Evolutionary conservation across 2,113 vertebrate species (phyloP).

Genomic region (Podarcis cretensis): DNA sequence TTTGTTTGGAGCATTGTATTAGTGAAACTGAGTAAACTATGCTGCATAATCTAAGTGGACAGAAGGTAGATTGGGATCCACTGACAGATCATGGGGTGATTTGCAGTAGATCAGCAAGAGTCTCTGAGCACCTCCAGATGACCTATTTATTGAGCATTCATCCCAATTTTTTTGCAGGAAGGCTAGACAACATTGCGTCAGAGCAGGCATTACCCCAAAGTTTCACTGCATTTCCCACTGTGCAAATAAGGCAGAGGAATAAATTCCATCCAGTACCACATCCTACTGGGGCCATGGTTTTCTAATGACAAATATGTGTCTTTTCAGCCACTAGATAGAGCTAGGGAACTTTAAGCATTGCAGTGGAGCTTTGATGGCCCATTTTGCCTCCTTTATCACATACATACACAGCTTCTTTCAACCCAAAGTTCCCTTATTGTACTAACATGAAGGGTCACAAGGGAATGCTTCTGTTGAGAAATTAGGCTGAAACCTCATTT

Average conservation of each 20-base stretch:
- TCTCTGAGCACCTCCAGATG: too few relatives aligned
- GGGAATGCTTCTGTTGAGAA: neutral
- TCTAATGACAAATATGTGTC: neutral
- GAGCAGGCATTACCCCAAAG: too few relatives aligned
- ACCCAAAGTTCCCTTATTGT: neutral
- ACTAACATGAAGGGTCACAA: neutral
- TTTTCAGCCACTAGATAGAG: slow-evolving; percentile 64
- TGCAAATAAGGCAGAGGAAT: neutral
- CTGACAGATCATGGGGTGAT: too few relatives aligned
- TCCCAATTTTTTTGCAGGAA: too few relatives aligned
- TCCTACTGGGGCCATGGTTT: neutral
- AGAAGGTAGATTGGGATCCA: too few relatives aligned
- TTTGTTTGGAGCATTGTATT: neutral
- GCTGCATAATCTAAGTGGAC: too few relatives aligned
- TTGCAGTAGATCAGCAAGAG: too few relatives aligned
- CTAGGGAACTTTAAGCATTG: neutral
- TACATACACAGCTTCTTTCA: neutral
- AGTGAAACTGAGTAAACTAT: too few relatives aligned
- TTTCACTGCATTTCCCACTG: too few relatives aligned
- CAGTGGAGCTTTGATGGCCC: neutral
- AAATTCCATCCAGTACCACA: neutral
- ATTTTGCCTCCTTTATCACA: neutral
- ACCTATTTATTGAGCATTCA: too few relatives aligned
- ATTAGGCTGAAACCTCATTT: slow-evolving; percentile 15
- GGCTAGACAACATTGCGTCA: too few relatives aligned